Base-by-base conservation (phyloP, 2,113 vertebrate genomes). In the Pluvianellus socialis region DNA sequence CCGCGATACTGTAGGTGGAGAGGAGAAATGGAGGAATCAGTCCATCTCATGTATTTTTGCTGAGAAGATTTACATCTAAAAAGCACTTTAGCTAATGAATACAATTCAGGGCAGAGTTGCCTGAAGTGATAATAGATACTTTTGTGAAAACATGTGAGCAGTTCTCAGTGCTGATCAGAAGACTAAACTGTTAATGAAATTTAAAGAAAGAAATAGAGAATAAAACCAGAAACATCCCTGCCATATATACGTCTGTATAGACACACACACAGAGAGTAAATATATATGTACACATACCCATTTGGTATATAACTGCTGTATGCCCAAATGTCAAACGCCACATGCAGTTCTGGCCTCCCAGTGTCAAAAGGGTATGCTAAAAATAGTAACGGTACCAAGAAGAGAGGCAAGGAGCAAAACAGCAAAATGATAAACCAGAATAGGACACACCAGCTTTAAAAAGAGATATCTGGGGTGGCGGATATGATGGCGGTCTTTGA, bases 1-100 rank as follows among this genome's bases (percentile, higher is more conserved):
- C 38, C 0, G 0, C 79, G 28, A 42, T n/a, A 50, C 24, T 58
- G 10, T 8, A 35, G 10, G 30, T 33, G 40, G 49, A 86, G 45
- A 87, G 40, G 3, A 83, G 74, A 88, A 88, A 91, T 33, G 12
- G 32, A 61, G 59, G 67, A 79, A 83, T 11, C 22, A 68, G 20
- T 26, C 45, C 6, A 44, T 35, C 13, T 90, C 10, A 10, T 40
- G 12, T 65, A 35, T 76, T 61, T 62, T 63, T 92, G 22, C 59
- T 42, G n/a, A 42, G 49, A 38, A 83, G 12, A 5, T 89, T 91
- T 62, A 73, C 27, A 23, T 26, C 12, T 19, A 62, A 70, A 90
- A 83, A 58, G 5, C 15, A 65, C 9, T 52, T 72, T 76, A 79
- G 28, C n/a, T 94, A 68, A 65, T 27, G 32, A 91, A 73, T 82